Conservation (phyloP, 2,113 vertebrate genomes). For the Dissostichus mawsoni region DNA sequence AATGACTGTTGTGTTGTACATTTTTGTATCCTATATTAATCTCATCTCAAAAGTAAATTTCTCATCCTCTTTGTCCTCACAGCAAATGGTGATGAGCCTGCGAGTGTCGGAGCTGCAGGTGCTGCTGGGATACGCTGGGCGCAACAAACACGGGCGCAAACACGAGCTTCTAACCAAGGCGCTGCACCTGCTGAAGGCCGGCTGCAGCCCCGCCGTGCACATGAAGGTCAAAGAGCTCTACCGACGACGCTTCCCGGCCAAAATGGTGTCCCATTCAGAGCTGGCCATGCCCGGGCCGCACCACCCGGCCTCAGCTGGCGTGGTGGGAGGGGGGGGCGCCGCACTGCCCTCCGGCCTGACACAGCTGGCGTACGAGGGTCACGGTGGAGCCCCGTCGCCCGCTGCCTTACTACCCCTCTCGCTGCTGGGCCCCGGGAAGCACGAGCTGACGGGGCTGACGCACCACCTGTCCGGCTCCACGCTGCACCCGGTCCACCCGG, state of each 20-base stretch:
- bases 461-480: conserved; percentile 92
- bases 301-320: conserved; percentile 82
- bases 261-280: conserved; percentile 94
- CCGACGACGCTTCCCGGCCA: conserved; percentile 95
- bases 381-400: conserved; percentile 90
- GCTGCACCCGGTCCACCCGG: conserved; percentile 97
- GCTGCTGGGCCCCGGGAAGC: conserved; percentile 94
- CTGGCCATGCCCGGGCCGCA: conserved; percentile 91
- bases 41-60: not conserved
- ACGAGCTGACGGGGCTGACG: conserved; percentile 91
- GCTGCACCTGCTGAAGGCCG: conserved; percentile 94
- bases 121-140: conserved; percentile 96
- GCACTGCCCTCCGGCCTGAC: conserved; percentile 91
- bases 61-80: conserved; percentile 37
- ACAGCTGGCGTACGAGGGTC: conserved; percentile 92
- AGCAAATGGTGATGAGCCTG: conserved; percentile 99
- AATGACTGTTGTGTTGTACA: not conserved
- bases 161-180: conserved; percentile 99
- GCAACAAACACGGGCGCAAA: conserved; percentile 99
- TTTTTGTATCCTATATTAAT: not conserved
- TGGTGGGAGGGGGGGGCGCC: conserved; percentile 72
- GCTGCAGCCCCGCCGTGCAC: conserved; percentile 97
- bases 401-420: conserved; percentile 91
- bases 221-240: conserved; percentile 99
- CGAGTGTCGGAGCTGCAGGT: conserved; percentile 99